Percentiles rank a stretch among this genome's conserved stretches.
phyloP scores from a whole-genome alignment of 2,113 vertebrate genomes.

The Psammodynastes pulverulentus region DNA sequence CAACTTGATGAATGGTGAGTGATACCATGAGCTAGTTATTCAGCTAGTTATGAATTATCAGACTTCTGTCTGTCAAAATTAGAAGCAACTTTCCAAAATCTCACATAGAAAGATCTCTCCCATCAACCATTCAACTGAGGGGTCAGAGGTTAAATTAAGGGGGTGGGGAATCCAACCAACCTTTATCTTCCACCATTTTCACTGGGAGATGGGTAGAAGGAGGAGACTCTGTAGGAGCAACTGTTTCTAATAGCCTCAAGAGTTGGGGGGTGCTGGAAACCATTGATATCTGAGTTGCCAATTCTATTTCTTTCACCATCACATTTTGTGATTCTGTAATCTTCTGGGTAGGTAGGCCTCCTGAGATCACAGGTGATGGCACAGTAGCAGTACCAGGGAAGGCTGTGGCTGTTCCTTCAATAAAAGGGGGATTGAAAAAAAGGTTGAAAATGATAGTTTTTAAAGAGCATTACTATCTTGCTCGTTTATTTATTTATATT shows the following conservation, averaged over 20 bases:
- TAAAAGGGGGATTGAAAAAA: not conserved
- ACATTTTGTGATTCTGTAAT: not conserved
- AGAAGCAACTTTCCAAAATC: not conserved
- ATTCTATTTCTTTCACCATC: slow-evolving; percentile 27
- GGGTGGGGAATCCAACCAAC: slow-evolving; percentile 27
- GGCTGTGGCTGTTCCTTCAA: slow-evolving; percentile 48
- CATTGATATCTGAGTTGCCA: not conserved
- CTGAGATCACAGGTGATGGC: slow-evolving; percentile 20
- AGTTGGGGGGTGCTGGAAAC: slow-evolving; percentile 36
- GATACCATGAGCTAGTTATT: not conserved
- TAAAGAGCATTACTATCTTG: not conserved
- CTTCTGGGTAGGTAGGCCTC: slow-evolving; percentile 27
- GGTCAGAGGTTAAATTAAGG: not conserved
- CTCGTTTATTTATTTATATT: not conserved
- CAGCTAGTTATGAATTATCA: not conserved
- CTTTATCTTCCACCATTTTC: slow-evolving; percentile 41
- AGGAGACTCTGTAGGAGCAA: slow-evolving; percentile 26
- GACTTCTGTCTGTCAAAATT: not conserved
- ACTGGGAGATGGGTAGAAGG: not conserved
- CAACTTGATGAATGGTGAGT: not conserved
- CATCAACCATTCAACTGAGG: not conserved
- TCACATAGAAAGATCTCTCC: not conserved
- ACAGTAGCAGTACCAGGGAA: slow-evolving; percentile 43
- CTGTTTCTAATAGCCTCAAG: slow-evolving; percentile 14
- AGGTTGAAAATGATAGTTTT: not conserved